phyloP scores from a whole-genome alignment of 37 sponge, comb jelly and placozoan species.

The Bolinopsis microptera region DNA sequence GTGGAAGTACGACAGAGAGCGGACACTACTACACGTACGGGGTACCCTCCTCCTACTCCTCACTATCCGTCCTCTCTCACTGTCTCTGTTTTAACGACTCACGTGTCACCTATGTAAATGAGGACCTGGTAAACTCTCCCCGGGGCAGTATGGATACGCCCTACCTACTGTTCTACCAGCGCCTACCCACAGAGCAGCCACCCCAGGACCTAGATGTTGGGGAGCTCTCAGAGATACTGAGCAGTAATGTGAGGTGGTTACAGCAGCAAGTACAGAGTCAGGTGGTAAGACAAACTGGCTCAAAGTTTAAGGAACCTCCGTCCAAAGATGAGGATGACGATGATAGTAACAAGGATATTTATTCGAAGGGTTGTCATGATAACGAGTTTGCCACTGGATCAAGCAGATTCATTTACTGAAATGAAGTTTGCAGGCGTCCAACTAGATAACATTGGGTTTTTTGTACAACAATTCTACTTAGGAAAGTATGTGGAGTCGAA shows the following conservation, averaged over 20 bases:
- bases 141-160: not conserved
- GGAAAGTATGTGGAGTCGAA: not conserved
- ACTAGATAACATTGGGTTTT: not conserved
- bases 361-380: not conserved
- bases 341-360: not conserved
- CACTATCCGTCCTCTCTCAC: not conserved
- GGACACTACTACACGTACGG: conserved; percentile 66
- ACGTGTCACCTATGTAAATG: not conserved
- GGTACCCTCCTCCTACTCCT: conserved; percentile 23
- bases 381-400: conserved; percentile 31
- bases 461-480: not conserved
- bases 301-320: not conserved
- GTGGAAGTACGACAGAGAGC: conserved; percentile 40
- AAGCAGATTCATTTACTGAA: conserved; percentile 48
- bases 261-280: not conserved
- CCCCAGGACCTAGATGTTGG: conserved; percentile 21
- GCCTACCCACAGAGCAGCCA: not conserved
- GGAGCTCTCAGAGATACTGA: conserved; percentile 14
- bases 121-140: conserved; percentile 11
- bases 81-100: conserved; percentile 53
- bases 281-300: not conserved
- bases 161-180: conserved; percentile 37
- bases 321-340: not conserved
- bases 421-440: not conserved
- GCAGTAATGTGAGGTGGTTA: not conserved